Evolutionary conservation across 1,140 invertebrate genomes (phyloP).

Genomic region (Chironomus striatipennis): DNA sequence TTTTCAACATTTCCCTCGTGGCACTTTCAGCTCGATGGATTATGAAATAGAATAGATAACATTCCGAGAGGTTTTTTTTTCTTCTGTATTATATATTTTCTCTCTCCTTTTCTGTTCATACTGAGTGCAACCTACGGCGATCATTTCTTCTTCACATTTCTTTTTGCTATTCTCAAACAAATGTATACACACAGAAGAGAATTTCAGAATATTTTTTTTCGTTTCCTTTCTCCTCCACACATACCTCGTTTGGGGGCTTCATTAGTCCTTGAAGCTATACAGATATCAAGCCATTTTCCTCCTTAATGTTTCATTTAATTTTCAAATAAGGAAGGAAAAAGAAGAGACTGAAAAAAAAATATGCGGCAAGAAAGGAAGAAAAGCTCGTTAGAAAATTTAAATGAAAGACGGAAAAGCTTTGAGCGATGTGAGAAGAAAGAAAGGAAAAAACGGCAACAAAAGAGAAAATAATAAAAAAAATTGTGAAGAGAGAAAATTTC

Average conservation of each 20-base stretch:
- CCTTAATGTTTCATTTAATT: constrained; percentile 10
- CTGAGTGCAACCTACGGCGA: not conserved
- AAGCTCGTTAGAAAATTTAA: not conserved
- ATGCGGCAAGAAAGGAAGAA: not conserved
- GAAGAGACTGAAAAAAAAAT: not conserved
- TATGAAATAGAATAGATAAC: constrained; percentile 23
- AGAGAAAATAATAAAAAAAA: too few relatives aligned
- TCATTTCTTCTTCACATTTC: not conserved
- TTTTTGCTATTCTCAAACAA: not conserved
- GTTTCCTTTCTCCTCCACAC: not conserved
- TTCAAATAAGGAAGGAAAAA: not conserved
- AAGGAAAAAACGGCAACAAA: too few relatives aligned
- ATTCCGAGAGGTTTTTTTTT: not conserved
- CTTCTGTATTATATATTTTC: not conserved
- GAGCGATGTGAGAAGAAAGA: not conserved
- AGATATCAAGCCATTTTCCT: not conserved
- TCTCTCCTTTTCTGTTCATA: not conserved
- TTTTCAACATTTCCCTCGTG: not conserved
- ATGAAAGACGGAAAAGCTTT: not conserved
- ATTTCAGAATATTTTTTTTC: not conserved
- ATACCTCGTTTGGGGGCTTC: not conserved
- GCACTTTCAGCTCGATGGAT: constrained; percentile 1
- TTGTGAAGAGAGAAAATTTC: too few relatives aligned
- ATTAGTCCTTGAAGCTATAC: constrained; percentile 4
- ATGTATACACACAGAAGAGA: not conserved